phyloP scores from a whole-genome alignment of 1,140 invertebrate genomes.

The Polypedilum pembai region DNA sequence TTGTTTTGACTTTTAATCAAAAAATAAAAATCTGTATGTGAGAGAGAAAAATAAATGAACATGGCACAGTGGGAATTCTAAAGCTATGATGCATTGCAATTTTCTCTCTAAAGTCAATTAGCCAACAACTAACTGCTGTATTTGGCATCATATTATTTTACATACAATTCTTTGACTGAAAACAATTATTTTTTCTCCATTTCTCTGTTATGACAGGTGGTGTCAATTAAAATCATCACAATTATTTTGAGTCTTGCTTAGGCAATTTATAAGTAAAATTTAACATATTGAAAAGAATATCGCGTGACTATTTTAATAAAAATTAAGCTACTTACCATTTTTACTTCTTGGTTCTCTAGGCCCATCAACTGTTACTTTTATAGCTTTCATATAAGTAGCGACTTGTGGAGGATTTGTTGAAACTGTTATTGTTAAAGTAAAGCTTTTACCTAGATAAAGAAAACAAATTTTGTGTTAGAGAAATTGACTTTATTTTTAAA shows the following conservation, averaged over 20 bases:
- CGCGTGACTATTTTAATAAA: background rate
- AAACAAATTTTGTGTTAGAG: background rate
- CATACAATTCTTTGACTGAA: background rate
- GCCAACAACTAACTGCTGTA: background rate
- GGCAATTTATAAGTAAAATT: too few species aligned
- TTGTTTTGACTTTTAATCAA: conserved; percentile 19
- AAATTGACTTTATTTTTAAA: background rate
- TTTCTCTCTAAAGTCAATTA: background rate
- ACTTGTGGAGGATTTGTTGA: conserved; percentile 87
- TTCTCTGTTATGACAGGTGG: too few species aligned
- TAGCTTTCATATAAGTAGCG: conserved; percentile 90
- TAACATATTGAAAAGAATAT: background rate
- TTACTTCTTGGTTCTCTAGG: conserved; percentile 45
- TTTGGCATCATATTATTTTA: conserved; percentile 7
- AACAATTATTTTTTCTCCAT: background rate
- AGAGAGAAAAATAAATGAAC: background rate
- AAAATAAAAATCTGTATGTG: background rate
- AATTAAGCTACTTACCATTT: background rate
- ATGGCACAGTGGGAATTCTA: conserved; percentile 10
- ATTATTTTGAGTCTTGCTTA: too few species aligned
- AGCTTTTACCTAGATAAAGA: conserved; percentile 84
- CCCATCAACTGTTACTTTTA: conserved; percentile 98
- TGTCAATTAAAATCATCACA: too few species aligned
- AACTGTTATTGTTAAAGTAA: conserved; percentile 91
- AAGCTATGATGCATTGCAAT: conserved; percentile 11